Evolutionary conservation across 37 sponge, comb jelly and placozoan genomes (phyloP).

Genomic region (Eunapius fragilis): DNA sequence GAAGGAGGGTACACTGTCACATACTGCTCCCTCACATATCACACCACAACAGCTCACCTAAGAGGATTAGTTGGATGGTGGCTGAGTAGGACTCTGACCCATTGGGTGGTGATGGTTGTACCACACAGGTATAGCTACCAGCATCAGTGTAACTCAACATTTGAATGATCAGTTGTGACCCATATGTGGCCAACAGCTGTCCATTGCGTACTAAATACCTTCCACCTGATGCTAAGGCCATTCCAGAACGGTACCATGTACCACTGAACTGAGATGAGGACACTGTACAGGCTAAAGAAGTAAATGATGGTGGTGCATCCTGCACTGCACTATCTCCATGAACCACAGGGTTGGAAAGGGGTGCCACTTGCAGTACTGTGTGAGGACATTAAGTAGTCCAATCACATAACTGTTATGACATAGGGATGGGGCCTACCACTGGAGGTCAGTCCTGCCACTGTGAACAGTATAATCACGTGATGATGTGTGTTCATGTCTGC

Average conservation of each 20-base stretch:
- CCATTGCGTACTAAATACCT: not conserved
- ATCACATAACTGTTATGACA: not conserved
- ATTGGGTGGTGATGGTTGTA: not conserved
- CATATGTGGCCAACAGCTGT: not conserved
- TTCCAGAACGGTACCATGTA: not conserved
- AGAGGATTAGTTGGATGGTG: not conserved
- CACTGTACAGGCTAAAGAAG: not conserved
- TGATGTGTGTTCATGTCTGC: not conserved
- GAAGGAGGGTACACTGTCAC: not conserved
- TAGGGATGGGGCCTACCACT: not conserved
- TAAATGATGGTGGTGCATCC: not conserved
- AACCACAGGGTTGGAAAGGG: not conserved
- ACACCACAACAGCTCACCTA: not conserved
- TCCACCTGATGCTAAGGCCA: not conserved
- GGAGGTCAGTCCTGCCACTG: not conserved
- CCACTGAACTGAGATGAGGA: not conserved
- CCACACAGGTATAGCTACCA: conserved; percentile 21
- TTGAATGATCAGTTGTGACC: not conserved
- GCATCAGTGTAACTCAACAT: conserved; percentile 15
- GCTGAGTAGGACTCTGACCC: not conserved
- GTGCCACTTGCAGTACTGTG: not conserved
- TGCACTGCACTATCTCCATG: not conserved
- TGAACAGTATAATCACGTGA: not conserved
- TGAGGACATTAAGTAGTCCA: not conserved
- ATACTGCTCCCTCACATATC: not conserved